Percentiles rank a stretch among this genome's conserved stretches.
Conservation (phyloP, 2,888 invertebrate species). For the Drosophila lutescens region DNA sequence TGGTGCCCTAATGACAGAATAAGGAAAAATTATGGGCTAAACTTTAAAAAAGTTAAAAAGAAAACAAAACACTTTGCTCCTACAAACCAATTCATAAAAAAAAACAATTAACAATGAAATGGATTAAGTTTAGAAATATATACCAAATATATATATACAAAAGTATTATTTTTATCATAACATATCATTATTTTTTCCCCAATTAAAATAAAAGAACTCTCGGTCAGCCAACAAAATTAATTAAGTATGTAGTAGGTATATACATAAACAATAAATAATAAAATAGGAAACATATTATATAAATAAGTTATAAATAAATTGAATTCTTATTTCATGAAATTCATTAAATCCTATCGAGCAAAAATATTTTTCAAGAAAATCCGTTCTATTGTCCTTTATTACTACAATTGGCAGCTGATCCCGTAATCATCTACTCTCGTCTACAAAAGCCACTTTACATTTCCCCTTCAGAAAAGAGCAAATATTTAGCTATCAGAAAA, state of each 20-base stretch:
- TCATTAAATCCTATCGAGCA: not conserved
- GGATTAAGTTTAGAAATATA: too few species aligned
- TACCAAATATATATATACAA: too few species aligned
- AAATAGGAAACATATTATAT: too few species aligned
- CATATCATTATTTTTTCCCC: too few species aligned
- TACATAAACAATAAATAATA: too few species aligned
- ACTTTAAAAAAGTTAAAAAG: not conserved
- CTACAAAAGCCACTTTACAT: constrained; percentile 13
- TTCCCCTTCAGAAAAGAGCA: not conserved
- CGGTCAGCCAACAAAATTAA: too few species aligned
- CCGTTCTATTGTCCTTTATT: not conserved
- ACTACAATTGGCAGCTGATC: not conserved
- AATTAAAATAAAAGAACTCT: too few species aligned
- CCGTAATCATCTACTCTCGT: not conserved
- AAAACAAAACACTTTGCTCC: not conserved
- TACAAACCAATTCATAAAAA: not conserved
- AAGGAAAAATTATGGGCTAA: not conserved
- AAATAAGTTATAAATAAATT: too few species aligned
- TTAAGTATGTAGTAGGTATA: too few species aligned
- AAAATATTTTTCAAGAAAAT: not conserved
- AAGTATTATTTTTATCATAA: too few species aligned
- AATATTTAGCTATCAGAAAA: constrained; percentile 19
- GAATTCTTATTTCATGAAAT: not conserved
- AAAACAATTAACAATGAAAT: not conserved
- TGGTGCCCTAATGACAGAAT: not conserved